phyloP scores from a whole-genome alignment of 2,888 invertebrate species.

The Philereme transversata region DNA sequence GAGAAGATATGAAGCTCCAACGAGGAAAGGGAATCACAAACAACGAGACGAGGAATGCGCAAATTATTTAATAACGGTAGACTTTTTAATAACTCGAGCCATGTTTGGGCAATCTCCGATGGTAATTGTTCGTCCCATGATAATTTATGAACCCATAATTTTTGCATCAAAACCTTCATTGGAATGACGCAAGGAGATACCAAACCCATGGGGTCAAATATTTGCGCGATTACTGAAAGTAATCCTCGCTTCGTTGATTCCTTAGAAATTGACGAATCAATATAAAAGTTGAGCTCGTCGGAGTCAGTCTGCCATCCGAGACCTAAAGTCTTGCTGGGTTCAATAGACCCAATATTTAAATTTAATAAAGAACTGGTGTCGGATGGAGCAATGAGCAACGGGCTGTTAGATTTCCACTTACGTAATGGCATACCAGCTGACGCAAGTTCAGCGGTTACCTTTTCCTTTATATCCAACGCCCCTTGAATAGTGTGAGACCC shows the following conservation, averaged over 20 bases:
- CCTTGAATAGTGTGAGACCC: slow-evolving; percentile 3
- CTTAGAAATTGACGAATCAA: slow-evolving; percentile 11
- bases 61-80: slow-evolving; percentile 35
- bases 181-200: slow-evolving; percentile 37
- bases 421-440: slow-evolving; percentile 11
- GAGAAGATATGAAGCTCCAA: slow-evolving; percentile 42
- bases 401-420: slow-evolving; percentile 13
- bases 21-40: slow-evolving; percentile 24
- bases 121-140: slow-evolving; percentile 37
- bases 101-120: slow-evolving; percentile 2
- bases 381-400: slow-evolving; percentile 7
- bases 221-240: slow-evolving; percentile 33
- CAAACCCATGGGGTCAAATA: slow-evolving; percentile 39
- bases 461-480: slow-evolving; percentile 2
- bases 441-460: slow-evolving; percentile 8
- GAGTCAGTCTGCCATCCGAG: slow-evolving; percentile 39
- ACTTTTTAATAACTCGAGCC: not conserved
- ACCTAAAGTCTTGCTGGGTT: slow-evolving; percentile 40
- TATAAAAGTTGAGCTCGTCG: slow-evolving; percentile 35
- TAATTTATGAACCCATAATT: slow-evolving; percentile 37
- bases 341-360: slow-evolving; percentile 9
- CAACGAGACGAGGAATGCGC: slow-evolving; percentile 34
- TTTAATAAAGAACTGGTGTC: slow-evolving; percentile 5
- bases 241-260: slow-evolving; percentile 42
- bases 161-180: slow-evolving; percentile 41